Base-by-base conservation (phyloP, 2,797 vertebrate genomes). In the Amblyopsis hoosieri region DNA sequence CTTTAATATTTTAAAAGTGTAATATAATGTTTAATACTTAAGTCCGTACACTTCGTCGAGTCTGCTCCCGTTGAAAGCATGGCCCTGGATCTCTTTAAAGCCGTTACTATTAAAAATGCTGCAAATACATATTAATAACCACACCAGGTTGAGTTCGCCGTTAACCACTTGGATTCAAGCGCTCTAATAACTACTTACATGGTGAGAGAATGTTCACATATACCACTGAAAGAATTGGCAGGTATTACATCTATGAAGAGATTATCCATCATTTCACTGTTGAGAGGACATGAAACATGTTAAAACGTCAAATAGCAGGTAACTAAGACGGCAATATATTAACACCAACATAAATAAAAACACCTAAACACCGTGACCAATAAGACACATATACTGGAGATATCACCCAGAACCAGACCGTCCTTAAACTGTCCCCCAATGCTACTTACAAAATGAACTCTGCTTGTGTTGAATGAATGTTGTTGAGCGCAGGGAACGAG, bases 91-190 rank as follows among this genome's bases (percentile, higher is more conserved):
- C 66, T 87, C 90, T 68, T 86, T 95, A 74, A 96, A 91, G 9
- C 94, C 95, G 31, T 96, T 96, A 77, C 91, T 93, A 79, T 94
- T 94, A 14, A 96, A 86, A 77, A 94, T 94, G 47, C 95, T 96
- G 60, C 3, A 89, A 75, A 49, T 4, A 29, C 17, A 19, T 46
- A 14, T 47, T 46, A 19, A 29, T 12, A 45, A 45, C 33, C 9
- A 15, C 15, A 14, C 14, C 1, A 2, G 17, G 2, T 19, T 15
- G 17, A 53, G 51, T 53, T 1, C 23, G 12, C 33, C 10, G 42
- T 14, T 14, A 57, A 14, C 10, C 42, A 37, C 55, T 14, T 17
- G 45, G 11, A 56, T 15, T 10, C 15, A 29, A 29, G 23, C n/a
- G 31, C n/a, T 37, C 14, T 12, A 12, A 66, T 17, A 17, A 23